Percentiles rank a stretch among this genome's conserved stretches.
Conservation (phyloP, 1,140 invertebrate species). For the Achatina immaculata region DNA sequence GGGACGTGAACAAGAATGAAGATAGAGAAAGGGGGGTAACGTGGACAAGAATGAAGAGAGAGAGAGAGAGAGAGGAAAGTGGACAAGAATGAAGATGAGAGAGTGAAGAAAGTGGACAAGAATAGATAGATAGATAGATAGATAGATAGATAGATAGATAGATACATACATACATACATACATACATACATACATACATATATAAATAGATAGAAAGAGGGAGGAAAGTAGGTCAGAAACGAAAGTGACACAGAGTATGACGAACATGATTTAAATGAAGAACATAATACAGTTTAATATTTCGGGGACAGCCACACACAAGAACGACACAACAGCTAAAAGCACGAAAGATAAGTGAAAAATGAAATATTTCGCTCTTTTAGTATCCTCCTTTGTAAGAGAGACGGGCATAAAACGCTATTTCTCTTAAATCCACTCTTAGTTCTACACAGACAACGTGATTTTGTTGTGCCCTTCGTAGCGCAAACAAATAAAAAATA, state of each 20-base stretch:
- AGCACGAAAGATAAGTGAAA: too few species aligned
- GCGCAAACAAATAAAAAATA: too few species aligned
- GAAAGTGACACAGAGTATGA: slow-evolving; percentile 3
- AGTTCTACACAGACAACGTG: too few species aligned
- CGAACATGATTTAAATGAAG: too few species aligned
- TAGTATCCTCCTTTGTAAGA: too few species aligned
- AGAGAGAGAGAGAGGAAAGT: slow-evolving; percentile 25
- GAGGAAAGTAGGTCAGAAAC: slow-evolving; percentile 11
- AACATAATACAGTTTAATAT: too few species aligned
- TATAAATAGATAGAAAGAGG: slow-evolving; percentile 1
- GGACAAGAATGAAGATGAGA: slow-evolving; percentile 11
- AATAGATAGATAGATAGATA: slow-evolving; percentile 21
- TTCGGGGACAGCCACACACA: too few species aligned
- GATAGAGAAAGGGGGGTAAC: background rate
- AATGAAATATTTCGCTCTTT: too few species aligned
- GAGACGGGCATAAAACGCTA: too few species aligned
- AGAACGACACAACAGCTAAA: too few species aligned
- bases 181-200: background rate
- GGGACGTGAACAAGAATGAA: background rate
- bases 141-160: slow-evolving; percentile 22
- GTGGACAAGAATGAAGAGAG: slow-evolving; percentile 10
- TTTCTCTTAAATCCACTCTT: too few species aligned
- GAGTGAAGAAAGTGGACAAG: slow-evolving; percentile 12
- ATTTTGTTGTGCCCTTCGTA: too few species aligned
- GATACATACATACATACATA: background rate